These are phyloP conservation scores for Palythoa caribaeorum DNA, from an alignment of 92 coral and sea anemone genomes.

Conservation along the genomic window DNA sequence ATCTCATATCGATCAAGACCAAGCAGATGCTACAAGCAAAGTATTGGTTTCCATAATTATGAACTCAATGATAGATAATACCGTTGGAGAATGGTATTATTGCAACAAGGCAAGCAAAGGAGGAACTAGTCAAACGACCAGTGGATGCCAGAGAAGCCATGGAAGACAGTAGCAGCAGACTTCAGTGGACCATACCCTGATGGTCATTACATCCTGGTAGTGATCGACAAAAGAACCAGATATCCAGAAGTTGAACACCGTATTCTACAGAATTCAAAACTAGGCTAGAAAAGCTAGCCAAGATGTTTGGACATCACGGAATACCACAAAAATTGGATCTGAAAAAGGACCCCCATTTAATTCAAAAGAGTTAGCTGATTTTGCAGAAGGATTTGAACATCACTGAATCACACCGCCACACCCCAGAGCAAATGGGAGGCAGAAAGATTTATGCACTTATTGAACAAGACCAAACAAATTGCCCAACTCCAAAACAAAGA, in stretches of 20 bases:
- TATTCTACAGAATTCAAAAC: neutral
- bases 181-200: slow-evolving; percentile 21
- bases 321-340: neutral
- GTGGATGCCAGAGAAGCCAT: slow-evolving; percentile 54
- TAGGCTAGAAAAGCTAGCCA: neutral
- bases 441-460: neutral
- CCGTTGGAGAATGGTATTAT: neutral
- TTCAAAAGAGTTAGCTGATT: neutral
- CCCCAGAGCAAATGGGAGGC: neutral
- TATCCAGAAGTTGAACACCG: neutral
- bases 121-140: slow-evolving; percentile 52
- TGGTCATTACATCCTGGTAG: slow-evolving; percentile 24
- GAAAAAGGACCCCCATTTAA: neutral
- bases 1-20: neutral
- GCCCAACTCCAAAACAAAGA: neutral
- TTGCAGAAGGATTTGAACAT: neutral
- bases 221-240: neutral
- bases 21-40: neutral
- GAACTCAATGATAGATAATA: neutral
- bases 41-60: neutral
- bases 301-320: neutral
- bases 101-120: neutral
- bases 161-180: slow-evolving; percentile 60
- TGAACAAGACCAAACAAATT: neutral
- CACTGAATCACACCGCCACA: neutral